Evolutionary conservation across 2,888 invertebrate genomes (phyloP), one percentile per base, ranked within the genome.

Genomic region (Scotopteryx bipunctaria): DNA sequence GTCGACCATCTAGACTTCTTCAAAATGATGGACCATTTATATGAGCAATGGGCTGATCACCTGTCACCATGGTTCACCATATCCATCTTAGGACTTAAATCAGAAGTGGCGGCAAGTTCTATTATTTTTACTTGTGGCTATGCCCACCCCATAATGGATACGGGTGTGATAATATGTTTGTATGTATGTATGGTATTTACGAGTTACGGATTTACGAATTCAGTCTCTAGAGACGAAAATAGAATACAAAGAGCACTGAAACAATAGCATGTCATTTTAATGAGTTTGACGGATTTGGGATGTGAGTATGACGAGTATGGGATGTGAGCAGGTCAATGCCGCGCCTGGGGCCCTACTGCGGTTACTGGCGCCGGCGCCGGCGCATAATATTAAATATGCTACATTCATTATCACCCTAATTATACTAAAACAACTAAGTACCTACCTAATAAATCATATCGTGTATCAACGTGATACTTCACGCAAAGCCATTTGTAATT

Each of bases 291-390:
- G 31, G 13, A 14, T 43, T 43, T 38, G 31, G 36, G 21, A 38
- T 27, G 14, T 2, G 13, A 3, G 17, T 35, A 5, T 43, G 25
- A 33, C 21, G 40, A 15, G 40, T 31, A 46, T 31, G 31, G 46
- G 52, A 31, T 37, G 48, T 19, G 25, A 44, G 41, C n/a, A 55
- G 68, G 71, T 74, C 75, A 78, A 68, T 74, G 76, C 68, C 73
- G 65, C 63, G 71, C 68, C 70, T 73, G 69, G 48, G 58, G 65
- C 71, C 64, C 59, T 60, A 58, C 55, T 63, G 23, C 6, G 61
- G 61, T 57, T 48, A 36, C 44, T 45, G 9, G 27, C 27, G 56
- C 64, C 63, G 59, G 63, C 64, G 68, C 62, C 55, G 48, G 47
- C 62, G 55, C 59, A 55, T 56, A 36, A 56, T 56, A n/a, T n/a